Base-by-base conservation (phyloP, 1,140 invertebrate genomes). In the Drosophila oshimai region DNA sequence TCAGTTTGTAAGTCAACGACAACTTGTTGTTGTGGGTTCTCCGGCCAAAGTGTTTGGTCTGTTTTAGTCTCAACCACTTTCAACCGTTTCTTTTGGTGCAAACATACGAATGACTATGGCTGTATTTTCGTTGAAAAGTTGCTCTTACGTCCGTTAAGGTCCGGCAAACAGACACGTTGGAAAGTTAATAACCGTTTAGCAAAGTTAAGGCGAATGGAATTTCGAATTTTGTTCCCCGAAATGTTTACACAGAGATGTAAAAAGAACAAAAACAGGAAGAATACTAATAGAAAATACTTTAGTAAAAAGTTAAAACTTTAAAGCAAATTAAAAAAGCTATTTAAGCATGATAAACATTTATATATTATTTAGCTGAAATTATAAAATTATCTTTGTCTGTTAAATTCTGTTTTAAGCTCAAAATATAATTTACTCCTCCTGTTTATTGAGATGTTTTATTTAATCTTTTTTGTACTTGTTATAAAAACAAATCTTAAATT, bases 161-260 rank as follows among this genome's bases (percentile, higher is more conserved):
- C 50, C 20, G 34, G 51, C 57, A 41, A 58, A 75, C 80, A 41
- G 65, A 75, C 80, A 86, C 81, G 75, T 84, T 72, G 49, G 57
- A 84, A 87, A 86, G 72, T 86, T 87, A 86, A 86, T 86, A 80
- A 87, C 71, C 80, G 80, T 86, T 86, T 86, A 87, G 81, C 67
- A 42, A 87, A 73, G 73, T 70, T 73, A 60, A 62, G 33, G 31
- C 29, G 41, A 65, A 49, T 49, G 24, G 36, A 65, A 65, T 49
- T 61, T 45, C 34, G 13, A 65, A 50, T 12, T 33, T 65, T n/a
- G n/a, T 24, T 24, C 2, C 17, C 15, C 33, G 24, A 28, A 64
- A n/a, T 42, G 28, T 24, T 54, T 70, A 20, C 64, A 51, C 24
- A 28, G 42, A 34, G 42, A 69, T 36, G 1, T 24, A 17, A 2